Conservation (phyloP, 2,113 vertebrate species). For the Seriola aureovittata region DNA sequence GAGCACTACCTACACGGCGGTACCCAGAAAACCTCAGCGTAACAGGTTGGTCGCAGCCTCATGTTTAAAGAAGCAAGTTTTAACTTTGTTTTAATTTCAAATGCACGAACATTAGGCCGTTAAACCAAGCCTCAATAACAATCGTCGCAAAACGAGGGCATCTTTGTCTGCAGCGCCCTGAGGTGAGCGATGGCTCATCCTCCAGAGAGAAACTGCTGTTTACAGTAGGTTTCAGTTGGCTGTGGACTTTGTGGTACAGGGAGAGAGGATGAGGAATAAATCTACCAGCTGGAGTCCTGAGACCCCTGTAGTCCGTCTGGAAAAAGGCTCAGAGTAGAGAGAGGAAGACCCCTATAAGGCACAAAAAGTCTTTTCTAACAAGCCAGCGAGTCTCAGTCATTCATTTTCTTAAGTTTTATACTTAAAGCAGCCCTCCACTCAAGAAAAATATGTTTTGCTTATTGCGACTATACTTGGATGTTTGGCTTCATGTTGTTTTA, state of each 20-base stretch:
- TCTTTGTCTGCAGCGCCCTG: slow-evolving; percentile 13
- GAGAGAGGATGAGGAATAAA: slow-evolving; percentile 62
- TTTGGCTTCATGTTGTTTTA: neutral
- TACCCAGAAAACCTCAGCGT: neutral
- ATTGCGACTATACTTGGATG: neutral
- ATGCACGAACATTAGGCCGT: too few relatives aligned
- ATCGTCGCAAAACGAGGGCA: neutral
- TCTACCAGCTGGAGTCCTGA: slow-evolving; percentile 69
- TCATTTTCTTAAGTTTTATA: slow-evolving; percentile 6
- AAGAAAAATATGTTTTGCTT: neutral
- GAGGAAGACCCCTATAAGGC: slow-evolving; percentile 38
- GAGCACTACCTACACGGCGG: neutral
- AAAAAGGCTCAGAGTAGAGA: slow-evolving; percentile 61
- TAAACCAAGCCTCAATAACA: neutral
- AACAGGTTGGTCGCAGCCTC: neutral
- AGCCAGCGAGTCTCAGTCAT: neutral
- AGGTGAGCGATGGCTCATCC: slow-evolving; percentile 30
- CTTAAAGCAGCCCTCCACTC: neutral
- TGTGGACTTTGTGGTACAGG: slow-evolving; percentile 25
- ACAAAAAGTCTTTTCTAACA: slow-evolving; percentile 24
- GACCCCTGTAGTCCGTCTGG: slow-evolving; percentile 65
- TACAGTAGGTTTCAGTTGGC: slow-evolving; percentile 52
- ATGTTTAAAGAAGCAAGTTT: too few relatives aligned
- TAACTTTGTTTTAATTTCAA: neutral
- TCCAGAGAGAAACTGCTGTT: slow-evolving; percentile 31